Evolutionary conservation across 1,140 invertebrate species (phyloP), one percentile per base, ranked within the genome.

Genomic region (Monochamus saltuarius): DNA sequence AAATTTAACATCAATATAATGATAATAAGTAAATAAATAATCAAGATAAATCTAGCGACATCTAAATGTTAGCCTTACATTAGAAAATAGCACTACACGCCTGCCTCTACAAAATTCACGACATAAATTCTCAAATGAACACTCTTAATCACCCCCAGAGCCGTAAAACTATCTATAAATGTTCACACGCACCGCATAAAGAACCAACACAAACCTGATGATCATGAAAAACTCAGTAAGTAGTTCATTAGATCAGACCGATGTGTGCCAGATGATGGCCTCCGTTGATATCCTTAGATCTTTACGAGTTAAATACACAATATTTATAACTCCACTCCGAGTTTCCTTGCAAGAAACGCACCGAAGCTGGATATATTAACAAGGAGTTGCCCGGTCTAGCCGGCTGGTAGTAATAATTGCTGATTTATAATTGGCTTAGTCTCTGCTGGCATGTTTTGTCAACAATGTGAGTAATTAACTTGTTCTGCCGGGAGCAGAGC

Each of bases 191-290:
- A 29, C 22, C 22, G 22, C 22, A 29, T 29, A 29, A 29, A 29
- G 22, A 29, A 29, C 22, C 22, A 29, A 29, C 22, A 29, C 22
- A 29, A 29, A 29, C 22, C 22, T 29, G 22, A 54, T 34, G 52
- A 39, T 42, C 43, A 7, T 29, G 16, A 40, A 54, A 52, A 54
- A 54, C 52, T 54, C 52, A 40, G 11, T 29, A 29, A 29, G 22
- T 40, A 56, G 39, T 46, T 56, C 54, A 35, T 56, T 56, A 56
- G 46, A 56, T 8, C 42, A 55, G 29, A 56, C 43, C 46, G 43
- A 45, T 45, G 54, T 45, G 54, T 35, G 29, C 54, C 54, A 46
- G 38, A 56, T 56, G 54, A 56, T 56, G 43, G 37, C 39, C 17
- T 13, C 40, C 40, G 54, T 29, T 34, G 54, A 56, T 39, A 45